Conservation (phyloP, 64 coral and sea anemone species). For the Porites australiensis region DNA sequence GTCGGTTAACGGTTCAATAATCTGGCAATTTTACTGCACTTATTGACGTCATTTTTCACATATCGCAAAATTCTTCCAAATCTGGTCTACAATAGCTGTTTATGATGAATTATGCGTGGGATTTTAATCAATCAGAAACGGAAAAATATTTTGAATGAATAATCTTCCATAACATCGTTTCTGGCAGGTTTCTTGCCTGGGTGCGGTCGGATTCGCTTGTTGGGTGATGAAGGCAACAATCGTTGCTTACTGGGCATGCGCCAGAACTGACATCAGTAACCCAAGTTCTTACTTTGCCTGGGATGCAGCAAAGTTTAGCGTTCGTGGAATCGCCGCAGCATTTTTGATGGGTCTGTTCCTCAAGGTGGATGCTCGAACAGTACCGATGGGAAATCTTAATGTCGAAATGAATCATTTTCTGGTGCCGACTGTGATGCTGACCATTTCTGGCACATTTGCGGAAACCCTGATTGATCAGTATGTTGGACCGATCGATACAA, state of each 20-base stretch:
- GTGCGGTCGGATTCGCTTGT: constrained; percentile 65
- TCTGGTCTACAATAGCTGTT: no score
- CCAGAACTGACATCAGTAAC: neutral
- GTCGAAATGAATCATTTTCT: constrained; percentile 42
- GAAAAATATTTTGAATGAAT: no score
- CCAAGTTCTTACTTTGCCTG: constrained; percentile 32
- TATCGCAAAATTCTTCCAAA: no score
- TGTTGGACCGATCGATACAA: constrained; percentile 38
- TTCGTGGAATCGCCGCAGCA: constrained; percentile 8
- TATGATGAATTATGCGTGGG: no score
- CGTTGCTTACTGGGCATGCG: constrained; percentile 27
- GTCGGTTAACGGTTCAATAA: no score
- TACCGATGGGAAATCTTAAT: constrained; percentile 1
- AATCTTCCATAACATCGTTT: neutral
- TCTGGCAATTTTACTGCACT: no score
- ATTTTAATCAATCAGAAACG: no score
- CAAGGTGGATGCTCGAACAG: constrained; percentile 20
- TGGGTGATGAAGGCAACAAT: constrained; percentile 63
- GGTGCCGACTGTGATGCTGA: constrained; percentile 54
- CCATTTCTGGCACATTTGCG: constrained; percentile 37
- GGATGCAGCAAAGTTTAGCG: constrained; percentile 14
- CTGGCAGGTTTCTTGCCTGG: constrained; percentile 69
- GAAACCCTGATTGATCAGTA: constrained; percentile 72
- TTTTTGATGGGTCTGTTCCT: constrained; percentile 72
- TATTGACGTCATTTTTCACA: no score